Conservation (phyloP, 1,140 invertebrate genomes). For the Drosophila oshimai region DNA sequence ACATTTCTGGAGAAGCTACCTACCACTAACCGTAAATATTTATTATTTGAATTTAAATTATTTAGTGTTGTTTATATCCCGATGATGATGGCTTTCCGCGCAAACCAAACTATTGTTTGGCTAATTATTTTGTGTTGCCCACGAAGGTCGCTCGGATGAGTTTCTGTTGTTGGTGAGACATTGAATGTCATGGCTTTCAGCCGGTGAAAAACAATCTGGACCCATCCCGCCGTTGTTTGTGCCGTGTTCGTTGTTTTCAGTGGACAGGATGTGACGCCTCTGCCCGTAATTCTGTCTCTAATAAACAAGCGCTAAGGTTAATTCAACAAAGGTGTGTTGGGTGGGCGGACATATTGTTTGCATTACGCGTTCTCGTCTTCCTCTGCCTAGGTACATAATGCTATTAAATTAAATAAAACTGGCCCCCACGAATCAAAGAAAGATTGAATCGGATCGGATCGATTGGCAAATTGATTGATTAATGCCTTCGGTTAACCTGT, state of each 20-base stretch:
- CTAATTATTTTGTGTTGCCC: constrained; percentile 24
- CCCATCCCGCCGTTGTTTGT: background rate
- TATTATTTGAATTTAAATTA: constrained; percentile 60
- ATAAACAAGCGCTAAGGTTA: constrained; percentile 63
- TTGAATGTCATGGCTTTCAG: constrained; percentile 49
- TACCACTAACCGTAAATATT: constrained; percentile 48
- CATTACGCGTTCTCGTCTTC: background rate
- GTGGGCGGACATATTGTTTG: constrained; percentile 44
- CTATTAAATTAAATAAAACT: constrained; percentile 9
- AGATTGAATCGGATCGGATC: constrained; percentile 4
- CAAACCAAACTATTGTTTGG: background rate
- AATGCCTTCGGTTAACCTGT: constrained; percentile 51
- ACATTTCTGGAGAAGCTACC: constrained; percentile 1
- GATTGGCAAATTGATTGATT: constrained; percentile 44
- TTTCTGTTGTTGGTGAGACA: constrained; percentile 2
- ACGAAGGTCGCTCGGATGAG: constrained; percentile 20
- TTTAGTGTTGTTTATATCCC: constrained; percentile 54
- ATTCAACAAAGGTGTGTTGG: constrained; percentile 56
- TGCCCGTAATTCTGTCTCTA: constrained; percentile 56
- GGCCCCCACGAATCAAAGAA: constrained; percentile 17
- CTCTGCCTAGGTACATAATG: background rate
- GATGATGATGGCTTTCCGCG: background rate
- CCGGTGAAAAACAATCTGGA: background rate
- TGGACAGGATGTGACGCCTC: constrained; percentile 67
- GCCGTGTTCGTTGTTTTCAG: constrained; percentile 17